phyloP scores from a whole-genome alignment of 37 sponge, comb jelly and placozoan species.

The Bolinopsis microptera region DNA sequence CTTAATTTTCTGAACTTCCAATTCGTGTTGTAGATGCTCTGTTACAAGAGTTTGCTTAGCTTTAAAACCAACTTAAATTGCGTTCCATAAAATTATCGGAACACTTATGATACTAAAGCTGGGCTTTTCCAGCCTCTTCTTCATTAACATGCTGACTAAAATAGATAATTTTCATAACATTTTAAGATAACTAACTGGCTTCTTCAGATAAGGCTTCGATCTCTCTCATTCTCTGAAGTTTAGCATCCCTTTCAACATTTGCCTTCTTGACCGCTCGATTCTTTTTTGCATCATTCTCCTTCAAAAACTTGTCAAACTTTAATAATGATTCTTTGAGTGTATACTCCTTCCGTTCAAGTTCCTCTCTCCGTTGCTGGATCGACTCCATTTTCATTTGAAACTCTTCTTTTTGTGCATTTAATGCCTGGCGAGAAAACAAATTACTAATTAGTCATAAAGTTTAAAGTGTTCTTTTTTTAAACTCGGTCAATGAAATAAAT shows the following conservation, averaged over 20 bases:
- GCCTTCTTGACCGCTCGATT: constrained; percentile 90
- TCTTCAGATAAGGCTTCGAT: constrained; percentile 72
- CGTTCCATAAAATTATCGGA: no score
- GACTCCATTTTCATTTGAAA: constrained; percentile 98
- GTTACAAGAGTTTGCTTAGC: background rate
- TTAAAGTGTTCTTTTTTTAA: no score
- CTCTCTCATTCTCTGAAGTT: constrained; percentile 79
- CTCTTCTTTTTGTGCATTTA: constrained; percentile 88
- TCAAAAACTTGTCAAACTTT: constrained; percentile 97
- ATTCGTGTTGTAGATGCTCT: constrained; percentile 67
- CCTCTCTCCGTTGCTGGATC: constrained; percentile 94
- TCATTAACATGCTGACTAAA: no score
- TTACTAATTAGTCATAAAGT: no score
- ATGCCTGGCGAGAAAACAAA: constrained; percentile 71
- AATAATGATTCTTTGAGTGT: constrained; percentile 87
- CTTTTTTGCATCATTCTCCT: constrained; percentile 96
- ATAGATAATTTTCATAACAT: no score
- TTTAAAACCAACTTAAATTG: no score
- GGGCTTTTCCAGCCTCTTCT: no score
- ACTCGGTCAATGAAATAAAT: no score
- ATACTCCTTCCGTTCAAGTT: constrained; percentile 89
- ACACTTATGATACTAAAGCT: no score
- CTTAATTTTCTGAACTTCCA: constrained; percentile 70
- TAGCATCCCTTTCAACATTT: constrained; percentile 81
- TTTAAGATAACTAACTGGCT: constrained; percentile 24